Evolutionary conservation across 2,797 vertebrate genomes (phyloP).

Genomic region (Aldrovandia affinis): DNA sequence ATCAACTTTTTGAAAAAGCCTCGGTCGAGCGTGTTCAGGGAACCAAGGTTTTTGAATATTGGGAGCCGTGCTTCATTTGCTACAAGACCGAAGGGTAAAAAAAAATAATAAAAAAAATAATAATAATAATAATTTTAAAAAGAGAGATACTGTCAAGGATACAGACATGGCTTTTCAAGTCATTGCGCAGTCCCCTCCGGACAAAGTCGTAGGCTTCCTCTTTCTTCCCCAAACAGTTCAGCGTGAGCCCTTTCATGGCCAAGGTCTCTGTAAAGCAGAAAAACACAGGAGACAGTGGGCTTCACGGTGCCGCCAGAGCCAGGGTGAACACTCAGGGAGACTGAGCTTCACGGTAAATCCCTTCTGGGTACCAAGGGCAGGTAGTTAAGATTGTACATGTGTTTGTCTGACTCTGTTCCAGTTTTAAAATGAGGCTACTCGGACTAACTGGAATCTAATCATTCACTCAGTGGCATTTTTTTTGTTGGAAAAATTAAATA

Average conservation of each 20-base stretch:
- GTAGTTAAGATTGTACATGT: background rate
- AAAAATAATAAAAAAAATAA: background rate
- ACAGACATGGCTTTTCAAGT: constrained; percentile 98
- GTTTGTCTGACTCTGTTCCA: background rate
- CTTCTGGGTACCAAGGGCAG: constrained; percentile 5
- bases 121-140: too few species aligned
- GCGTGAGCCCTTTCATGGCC: constrained; percentile 96
- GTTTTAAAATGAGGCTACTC: background rate
- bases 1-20: background rate
- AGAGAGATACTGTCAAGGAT: constrained; percentile 76
- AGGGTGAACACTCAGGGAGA: background rate
- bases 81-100: background rate
- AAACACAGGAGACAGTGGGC: background rate
- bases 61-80: background rate
- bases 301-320: background rate
- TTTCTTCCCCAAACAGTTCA: constrained; percentile 98
- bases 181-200: constrained; percentile 93
- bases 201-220: constrained; percentile 98
- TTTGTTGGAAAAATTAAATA: too few species aligned
- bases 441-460: background rate
- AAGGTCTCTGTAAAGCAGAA: constrained; percentile 82
- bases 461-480: background rate
- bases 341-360: constrained; percentile 2
- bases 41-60: background rate
- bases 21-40: constrained; percentile 16